phyloP scores from a whole-genome alignment of 2,888 invertebrate genomes.

The Eupithecia exiguata region DNA sequence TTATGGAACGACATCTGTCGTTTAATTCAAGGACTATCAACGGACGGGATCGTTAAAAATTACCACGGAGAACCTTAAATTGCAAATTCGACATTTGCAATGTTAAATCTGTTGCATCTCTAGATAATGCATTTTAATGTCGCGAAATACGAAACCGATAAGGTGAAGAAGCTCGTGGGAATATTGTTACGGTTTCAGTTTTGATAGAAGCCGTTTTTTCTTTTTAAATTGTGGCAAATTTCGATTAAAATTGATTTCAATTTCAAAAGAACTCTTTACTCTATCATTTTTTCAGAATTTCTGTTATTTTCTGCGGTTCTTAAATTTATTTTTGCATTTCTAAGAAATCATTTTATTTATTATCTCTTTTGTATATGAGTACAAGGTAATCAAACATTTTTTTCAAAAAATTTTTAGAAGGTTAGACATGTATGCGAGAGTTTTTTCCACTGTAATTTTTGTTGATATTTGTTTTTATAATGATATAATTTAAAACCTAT shows the following conservation, averaged over 20 bases:
- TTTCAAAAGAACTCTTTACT: neutral
- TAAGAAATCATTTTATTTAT: neutral
- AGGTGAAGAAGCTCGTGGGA: conserved; percentile 47
- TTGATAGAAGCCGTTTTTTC: neutral
- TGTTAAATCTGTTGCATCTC: conserved; percentile 77
- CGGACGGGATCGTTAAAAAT: conserved; percentile 77
- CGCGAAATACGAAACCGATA: conserved; percentile 74
- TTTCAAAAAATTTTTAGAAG: neutral
- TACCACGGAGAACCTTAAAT: conserved; percentile 71
- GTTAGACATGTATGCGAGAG: too few species aligned
- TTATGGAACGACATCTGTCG: conserved; percentile 57
- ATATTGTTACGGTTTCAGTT: conserved; percentile 5
- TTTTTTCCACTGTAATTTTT: neutral
- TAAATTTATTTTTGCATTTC: neutral
- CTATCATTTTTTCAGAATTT: too few species aligned
- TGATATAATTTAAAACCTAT: neutral
- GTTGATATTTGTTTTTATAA: neutral
- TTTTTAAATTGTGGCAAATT: neutral
- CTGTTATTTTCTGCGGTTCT: neutral
- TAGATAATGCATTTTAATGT: conserved; percentile 85
- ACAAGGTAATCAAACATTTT: neutral
- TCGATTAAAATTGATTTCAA: neutral
- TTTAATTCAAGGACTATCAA: conserved; percentile 76
- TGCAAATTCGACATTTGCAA: conserved; percentile 82
- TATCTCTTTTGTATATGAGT: neutral